phyloP scores from a whole-genome alignment of 2,113 vertebrate genomes.

The Abramis brama region DNA sequence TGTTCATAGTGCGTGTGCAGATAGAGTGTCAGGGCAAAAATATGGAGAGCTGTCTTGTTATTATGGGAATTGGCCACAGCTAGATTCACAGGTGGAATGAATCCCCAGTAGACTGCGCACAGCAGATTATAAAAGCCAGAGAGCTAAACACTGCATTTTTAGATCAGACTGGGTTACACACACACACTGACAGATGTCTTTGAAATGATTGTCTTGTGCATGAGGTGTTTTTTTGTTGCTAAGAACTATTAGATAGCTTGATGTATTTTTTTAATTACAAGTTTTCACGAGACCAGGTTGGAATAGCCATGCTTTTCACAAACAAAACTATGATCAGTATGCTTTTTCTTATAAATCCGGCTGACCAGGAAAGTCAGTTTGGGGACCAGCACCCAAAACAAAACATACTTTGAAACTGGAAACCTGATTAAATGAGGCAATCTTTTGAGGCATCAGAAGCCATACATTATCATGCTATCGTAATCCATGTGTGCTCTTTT shows the following conservation, averaged over 20 bases:
- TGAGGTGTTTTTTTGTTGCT: slow-evolving; percentile 10
- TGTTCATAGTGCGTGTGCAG: not conserved
- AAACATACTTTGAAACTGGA: not conserved
- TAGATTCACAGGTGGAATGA: not conserved
- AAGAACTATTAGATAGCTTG: not conserved
- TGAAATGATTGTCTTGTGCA: not conserved
- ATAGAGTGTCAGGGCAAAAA: not conserved
- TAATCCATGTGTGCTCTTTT: not conserved
- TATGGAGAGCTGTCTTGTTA: not conserved
- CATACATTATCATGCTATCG: not conserved
- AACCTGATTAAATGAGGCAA: not conserved
- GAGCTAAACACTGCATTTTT: slow-evolving; percentile 19
- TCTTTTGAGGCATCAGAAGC: not conserved
- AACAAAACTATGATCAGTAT: not conserved
- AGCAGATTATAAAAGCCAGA: not conserved
- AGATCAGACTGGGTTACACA: slow-evolving; percentile 8
- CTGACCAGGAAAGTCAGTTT: not conserved
- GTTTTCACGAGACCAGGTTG: not conserved
- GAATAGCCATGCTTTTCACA: not conserved
- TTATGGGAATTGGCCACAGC: not conserved
- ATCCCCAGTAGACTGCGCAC: not conserved
- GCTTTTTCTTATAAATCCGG: not conserved
- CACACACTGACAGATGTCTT: slow-evolving; percentile 16
- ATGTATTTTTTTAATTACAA: not conserved
- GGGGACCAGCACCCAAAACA: not conserved